Base-by-base conservation (phyloP, 1,140 invertebrate genomes). In the Ips typographus region DNA sequence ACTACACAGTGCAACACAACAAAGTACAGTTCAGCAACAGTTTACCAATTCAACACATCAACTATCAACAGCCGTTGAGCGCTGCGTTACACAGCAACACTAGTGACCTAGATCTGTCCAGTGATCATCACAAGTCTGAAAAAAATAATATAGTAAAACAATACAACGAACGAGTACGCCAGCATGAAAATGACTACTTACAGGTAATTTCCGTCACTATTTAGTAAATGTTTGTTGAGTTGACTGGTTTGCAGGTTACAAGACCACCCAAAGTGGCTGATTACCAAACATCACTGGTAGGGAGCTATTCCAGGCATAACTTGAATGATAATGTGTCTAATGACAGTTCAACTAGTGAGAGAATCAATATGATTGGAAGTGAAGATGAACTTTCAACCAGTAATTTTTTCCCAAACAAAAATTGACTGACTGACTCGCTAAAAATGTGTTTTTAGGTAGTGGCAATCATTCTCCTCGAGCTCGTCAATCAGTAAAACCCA, bases 371-470 rank as follows among this genome's bases (percentile, higher is more conserved):
- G 76, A 73, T 43, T 71, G 82, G 79, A 2, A 84, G 84, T 77
- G 82, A 84, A 77, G 87, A 88, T 72, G 87, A 89, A 75, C 65
- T 86, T 5, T 87, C 86, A 6, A 84, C 72, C n/a, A 77, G 76
- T 57, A 76, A 44, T 57, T 40, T 43, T 5, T 38, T 47, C 5
- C 40, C 22, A 41, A 53, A 22, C 36, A 52, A 40, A 64, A 8
- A 42, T 42, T 0, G 7, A 2, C 8, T 40, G 55, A 40, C 1
- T 6, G 8, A 67, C 38, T 56, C 22, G 22, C 22, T 22, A 22
- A 22, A 22, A 22, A 0, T 22, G 22, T 22, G 22, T 22, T 22
- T 22, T 62, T 63, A 69, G 67, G 76, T 53, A 82, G 77, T 57
- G 82, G 85, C 8, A 86, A 83, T 72, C 77, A 84, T 3, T 87